These are phyloP conservation scores for Microctenopoma stevenorrisi DNA, from an alignment of 2,797 vertebrate genomes.

Conservation along the genomic window DNA sequence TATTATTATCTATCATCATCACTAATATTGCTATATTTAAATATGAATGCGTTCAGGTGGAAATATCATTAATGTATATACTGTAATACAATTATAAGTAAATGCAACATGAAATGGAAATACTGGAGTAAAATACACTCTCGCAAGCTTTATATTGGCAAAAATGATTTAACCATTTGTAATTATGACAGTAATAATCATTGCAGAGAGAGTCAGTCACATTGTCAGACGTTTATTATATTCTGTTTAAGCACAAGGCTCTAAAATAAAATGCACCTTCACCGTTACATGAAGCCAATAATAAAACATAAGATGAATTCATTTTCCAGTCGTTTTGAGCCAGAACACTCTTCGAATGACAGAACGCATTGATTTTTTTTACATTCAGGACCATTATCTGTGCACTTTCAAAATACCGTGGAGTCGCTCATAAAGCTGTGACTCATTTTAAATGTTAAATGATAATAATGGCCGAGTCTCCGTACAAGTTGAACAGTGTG, in stretches of 20 bases:
- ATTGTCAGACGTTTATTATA: conserved; percentile 7
- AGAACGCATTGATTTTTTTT: conserved; percentile 26
- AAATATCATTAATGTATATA: too few species aligned
- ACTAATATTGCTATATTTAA: too few species aligned
- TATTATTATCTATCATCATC: too few species aligned
- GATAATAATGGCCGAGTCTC: neutral
- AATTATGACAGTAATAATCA: neutral
- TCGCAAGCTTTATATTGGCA: too few species aligned
- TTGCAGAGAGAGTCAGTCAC: too few species aligned
- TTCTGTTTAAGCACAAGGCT: neutral
- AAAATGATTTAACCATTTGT: neutral
- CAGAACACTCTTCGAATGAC: conserved; percentile 15
- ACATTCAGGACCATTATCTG: neutral
- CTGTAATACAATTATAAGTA: too few species aligned
- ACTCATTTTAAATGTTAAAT: conserved; percentile 9
- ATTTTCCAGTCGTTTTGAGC: conserved; percentile 20
- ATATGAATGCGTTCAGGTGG: too few species aligned
- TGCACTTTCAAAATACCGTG: conserved; percentile 2
- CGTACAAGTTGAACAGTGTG: neutral
- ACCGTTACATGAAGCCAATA: neutral
- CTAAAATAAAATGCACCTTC: neutral
- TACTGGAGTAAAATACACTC: neutral
- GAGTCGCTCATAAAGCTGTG: conserved; percentile 8
- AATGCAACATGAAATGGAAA: too few species aligned
- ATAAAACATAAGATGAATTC: neutral